Conservation (phyloP, 2,888 invertebrate species). For the Norana najaformis region DNA sequence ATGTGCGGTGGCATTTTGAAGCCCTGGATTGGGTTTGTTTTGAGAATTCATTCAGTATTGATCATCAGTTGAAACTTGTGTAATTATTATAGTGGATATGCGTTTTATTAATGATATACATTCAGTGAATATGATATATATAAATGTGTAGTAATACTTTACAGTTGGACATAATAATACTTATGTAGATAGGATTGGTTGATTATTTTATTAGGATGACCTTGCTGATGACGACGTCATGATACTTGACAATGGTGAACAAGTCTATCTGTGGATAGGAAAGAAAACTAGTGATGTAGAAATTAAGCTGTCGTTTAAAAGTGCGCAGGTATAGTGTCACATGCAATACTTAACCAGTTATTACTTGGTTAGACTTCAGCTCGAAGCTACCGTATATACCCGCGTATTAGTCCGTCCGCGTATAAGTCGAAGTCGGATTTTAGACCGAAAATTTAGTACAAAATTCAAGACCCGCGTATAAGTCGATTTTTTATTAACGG, state of each 20-base stretch:
- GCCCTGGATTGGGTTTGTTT: too few relatives aligned
- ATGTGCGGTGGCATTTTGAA: too few relatives aligned
- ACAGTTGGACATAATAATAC: too few relatives aligned
- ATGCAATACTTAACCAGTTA: not conserved
- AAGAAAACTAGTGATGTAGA: slow-evolving; percentile 96
- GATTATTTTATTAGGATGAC: slow-evolving; percentile 78
- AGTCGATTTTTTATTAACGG: too few relatives aligned
- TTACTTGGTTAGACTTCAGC: not conserved
- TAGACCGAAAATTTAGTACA: too few relatives aligned
- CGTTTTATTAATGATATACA: not conserved
- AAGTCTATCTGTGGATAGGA: slow-evolving; percentile 96
- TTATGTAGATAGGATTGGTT: not conserved
- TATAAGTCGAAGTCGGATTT: too few relatives aligned
- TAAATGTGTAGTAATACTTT: not conserved
- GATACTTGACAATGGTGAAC: slow-evolving; percentile 97
- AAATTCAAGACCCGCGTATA: too few relatives aligned
- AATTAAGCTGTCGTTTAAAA: slow-evolving; percentile 91
- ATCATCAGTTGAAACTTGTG: too few relatives aligned
- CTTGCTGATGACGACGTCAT: slow-evolving; percentile 98
- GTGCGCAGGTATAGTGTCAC: slow-evolving; percentile 78
- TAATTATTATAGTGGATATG: too few relatives aligned
- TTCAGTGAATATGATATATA: too few relatives aligned
- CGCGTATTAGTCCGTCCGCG: too few relatives aligned
- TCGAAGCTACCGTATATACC: not conserved
- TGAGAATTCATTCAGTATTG: too few relatives aligned